A percentile compares a stretch with the other conserved stretches of the same genome.
Evolutionary conservation across 2,113 vertebrate genomes (phyloP).

Genomic region (Ailurus styani): DNA sequence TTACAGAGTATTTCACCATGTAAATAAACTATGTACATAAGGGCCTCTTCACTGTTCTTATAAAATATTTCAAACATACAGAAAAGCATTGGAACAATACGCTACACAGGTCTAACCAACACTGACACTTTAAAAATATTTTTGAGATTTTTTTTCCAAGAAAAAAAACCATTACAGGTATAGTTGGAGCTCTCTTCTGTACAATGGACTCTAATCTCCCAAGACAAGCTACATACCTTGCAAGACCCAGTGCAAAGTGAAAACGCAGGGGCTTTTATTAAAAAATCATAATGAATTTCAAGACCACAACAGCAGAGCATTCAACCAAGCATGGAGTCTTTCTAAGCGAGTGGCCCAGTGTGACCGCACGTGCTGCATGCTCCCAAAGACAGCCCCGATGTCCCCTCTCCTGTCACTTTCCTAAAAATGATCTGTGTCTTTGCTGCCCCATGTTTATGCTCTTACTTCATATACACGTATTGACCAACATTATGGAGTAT

Average conservation of each 20-base stretch:
- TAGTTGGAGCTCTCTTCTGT: not conserved
- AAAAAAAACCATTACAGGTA: not conserved
- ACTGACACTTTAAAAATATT: not conserved
- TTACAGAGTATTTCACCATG: not conserved
- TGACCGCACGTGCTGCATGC: rapidly evolving
- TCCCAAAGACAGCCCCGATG: not conserved
- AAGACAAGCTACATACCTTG: not conserved
- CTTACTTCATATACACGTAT: not conserved
- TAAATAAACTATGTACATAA: not conserved
- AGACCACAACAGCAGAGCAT: not conserved
- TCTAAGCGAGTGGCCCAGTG: not conserved
- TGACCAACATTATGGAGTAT: not conserved
- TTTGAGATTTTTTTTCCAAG: not conserved
- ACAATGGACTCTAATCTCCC: not conserved
- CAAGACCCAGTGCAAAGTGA: not conserved
- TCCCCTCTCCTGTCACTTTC: not conserved
- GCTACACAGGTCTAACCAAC: not conserved
- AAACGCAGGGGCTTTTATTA: not conserved
- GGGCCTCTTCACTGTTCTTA: not conserved
- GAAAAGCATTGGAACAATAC: not conserved
- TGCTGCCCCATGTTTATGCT: not conserved
- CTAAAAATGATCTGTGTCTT: not conserved
- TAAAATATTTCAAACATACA: not conserved
- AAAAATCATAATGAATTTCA: not conserved
- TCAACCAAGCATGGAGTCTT: not conserved